Percentiles rank a stretch among this genome's conserved stretches.
These are phyloP conservation scores for Delphinus delphis DNA, from an alignment of 2,113 vertebrate species.

Conservation along the genomic window DNA sequence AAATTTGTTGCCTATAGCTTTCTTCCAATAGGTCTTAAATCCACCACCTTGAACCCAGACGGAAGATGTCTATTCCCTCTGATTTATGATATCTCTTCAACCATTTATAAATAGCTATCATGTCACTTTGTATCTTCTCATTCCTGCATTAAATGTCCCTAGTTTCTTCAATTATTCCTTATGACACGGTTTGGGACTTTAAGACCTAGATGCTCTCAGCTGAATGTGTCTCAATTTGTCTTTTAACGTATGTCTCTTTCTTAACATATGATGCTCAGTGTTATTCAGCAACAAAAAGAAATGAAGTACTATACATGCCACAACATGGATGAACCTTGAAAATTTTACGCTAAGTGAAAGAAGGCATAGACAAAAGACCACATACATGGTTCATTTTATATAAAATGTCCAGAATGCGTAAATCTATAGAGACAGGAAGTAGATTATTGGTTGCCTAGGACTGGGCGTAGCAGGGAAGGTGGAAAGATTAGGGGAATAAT, in stretches of 20 bases:
- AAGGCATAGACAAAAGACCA: not conserved
- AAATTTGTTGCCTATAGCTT: not conserved
- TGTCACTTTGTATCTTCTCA: not conserved
- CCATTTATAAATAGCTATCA: not conserved
- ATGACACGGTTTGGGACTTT: slow-evolving; percentile 18
- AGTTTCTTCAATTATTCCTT: not conserved
- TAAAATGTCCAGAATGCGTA: not conserved
- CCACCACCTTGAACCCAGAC: not conserved
- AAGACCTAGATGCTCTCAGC: not conserved
- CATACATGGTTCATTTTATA: not conserved
- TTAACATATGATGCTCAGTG: not conserved
- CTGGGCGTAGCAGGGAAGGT: not conserved
- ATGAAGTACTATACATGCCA: not conserved
- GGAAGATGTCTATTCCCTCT: not conserved
- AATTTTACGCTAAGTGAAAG: not conserved
- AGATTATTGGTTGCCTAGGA: not conserved
- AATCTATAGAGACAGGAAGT: not conserved
- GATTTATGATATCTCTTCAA: not conserved
- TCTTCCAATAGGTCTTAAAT: not conserved
- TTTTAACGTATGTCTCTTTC: not conserved
- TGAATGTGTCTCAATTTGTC: not conserved
- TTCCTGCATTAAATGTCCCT: not conserved
- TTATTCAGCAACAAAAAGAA: slow-evolving; percentile 26
- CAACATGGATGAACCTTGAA: not conserved
- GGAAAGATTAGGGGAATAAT: not conserved